Evolutionary conservation across 2,113 vertebrate species (phyloP).

Genomic region (Megalops atlanticus): DNA sequence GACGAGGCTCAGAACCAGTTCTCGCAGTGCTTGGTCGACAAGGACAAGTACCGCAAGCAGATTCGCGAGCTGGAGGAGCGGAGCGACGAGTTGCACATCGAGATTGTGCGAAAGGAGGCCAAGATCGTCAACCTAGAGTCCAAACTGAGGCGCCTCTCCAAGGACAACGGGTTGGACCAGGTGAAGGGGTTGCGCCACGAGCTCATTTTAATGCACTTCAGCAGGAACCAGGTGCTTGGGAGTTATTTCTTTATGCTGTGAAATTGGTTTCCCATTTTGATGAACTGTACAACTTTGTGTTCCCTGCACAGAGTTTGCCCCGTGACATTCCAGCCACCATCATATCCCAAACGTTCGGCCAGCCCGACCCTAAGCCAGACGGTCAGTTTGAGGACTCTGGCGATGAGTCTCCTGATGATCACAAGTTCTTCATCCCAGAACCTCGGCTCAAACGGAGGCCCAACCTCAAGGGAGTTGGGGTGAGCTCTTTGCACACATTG

Average conservation of each 20-base stretch:
- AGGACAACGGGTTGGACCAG: slow-evolving; percentile 80
- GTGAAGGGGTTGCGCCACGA: slow-evolving; percentile 48
- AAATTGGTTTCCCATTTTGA: too few species aligned
- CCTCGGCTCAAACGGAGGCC: slow-evolving; percentile 79
- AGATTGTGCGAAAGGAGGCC: slow-evolving; percentile 88
- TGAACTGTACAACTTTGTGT: slow-evolving; percentile 32
- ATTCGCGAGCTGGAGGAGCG: slow-evolving; percentile 95
- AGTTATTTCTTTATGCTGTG: too few species aligned
- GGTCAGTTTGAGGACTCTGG: slow-evolving; percentile 86
- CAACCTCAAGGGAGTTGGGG: slow-evolving; percentile 80
- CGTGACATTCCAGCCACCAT: slow-evolving; percentile 77
- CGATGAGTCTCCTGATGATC: slow-evolving; percentile 87
- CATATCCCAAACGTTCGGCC: slow-evolving; percentile 71
- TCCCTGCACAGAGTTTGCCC: slow-evolving; percentile 75
- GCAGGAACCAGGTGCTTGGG: background rate
- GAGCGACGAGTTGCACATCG: slow-evolving; percentile 88
- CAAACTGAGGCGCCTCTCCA: slow-evolving; percentile 84
- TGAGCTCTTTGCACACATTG: slow-evolving; percentile 57
- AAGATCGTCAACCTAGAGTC: slow-evolving; percentile 86
- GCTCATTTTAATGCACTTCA: background rate
- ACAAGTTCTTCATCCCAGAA: slow-evolving; percentile 71
- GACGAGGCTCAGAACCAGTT: slow-evolving; percentile 95
- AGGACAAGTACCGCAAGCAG: slow-evolving; percentile 96
- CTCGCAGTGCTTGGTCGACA: slow-evolving; percentile 90
- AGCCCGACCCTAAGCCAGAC: slow-evolving; percentile 61